Evolutionary conservation across 1,140 invertebrate genomes (phyloP).

Genomic region (Glossosoma conforme): DNA sequence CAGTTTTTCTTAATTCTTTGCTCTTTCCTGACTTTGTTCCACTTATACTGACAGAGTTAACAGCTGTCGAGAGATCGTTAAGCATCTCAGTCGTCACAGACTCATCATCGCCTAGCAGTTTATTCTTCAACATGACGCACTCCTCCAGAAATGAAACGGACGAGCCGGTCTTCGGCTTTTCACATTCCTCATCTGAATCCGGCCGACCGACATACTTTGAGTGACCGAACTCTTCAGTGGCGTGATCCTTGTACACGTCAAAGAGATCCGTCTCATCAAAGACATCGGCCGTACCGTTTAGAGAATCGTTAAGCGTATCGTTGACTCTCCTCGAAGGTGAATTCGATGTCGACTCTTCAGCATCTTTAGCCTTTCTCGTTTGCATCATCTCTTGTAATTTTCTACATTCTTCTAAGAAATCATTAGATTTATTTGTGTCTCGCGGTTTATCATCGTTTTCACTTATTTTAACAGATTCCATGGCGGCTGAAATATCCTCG

Average conservation of each 20-base stretch:
- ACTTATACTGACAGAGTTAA: neutral
- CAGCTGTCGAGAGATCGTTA: neutral
- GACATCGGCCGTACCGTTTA: neutral
- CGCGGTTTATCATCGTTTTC: neutral
- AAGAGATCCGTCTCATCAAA: slow-evolving; percentile 23
- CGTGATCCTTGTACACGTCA: slow-evolving; percentile 12
- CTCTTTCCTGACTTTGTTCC: neutral
- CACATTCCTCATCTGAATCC: slow-evolving; percentile 5
- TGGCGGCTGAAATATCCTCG: slow-evolving; percentile 9
- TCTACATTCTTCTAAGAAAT: slow-evolving; percentile 30
- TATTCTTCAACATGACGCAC: slow-evolving; percentile 41
- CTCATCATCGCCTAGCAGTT: slow-evolving; percentile 27
- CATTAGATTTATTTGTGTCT: slow-evolving; percentile 35
- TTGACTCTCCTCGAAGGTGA: neutral
- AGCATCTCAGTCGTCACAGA: neutral
- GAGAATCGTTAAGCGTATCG: neutral
- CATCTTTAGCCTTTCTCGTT: slow-evolving; percentile 10
- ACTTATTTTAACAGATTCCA: slow-evolving; percentile 6
- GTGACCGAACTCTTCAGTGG: slow-evolving; percentile 16
- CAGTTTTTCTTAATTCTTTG: neutral
- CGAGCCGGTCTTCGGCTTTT: neutral
- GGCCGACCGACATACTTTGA: slow-evolving; percentile 13
- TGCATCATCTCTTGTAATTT: slow-evolving; percentile 15
- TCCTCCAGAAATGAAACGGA: slow-evolving; percentile 37
- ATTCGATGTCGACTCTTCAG: slow-evolving; percentile 6